Evolutionary conservation across 2,113 vertebrate genomes (phyloP).

Genomic region (Hydropotes inermis): DNA sequence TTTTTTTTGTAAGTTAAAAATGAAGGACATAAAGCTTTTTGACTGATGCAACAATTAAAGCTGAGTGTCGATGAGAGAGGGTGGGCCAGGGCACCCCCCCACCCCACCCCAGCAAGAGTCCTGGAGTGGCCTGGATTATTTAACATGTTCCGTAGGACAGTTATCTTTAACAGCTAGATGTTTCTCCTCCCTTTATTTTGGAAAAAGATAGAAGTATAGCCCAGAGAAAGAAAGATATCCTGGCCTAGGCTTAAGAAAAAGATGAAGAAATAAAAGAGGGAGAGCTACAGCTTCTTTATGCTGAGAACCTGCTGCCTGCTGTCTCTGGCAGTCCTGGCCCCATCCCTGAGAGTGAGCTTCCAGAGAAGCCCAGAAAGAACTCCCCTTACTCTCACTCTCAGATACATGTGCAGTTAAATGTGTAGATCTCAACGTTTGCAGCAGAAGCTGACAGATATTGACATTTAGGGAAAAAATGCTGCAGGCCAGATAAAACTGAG

Average conservation of each 20-base stretch:
- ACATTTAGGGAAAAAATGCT: conserved; percentile 31
- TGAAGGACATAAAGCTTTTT: not conserved
- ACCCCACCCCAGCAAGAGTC: not conserved
- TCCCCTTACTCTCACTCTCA: not conserved
- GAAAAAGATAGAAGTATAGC: not conserved
- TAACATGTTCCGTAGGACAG: not conserved
- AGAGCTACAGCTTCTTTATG: not conserved
- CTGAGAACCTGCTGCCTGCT: not conserved
- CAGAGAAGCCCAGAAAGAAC: not conserved
- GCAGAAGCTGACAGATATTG: conserved; percentile 8
- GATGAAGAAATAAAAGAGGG: not conserved
- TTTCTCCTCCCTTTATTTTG: not conserved
- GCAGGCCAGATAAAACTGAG: conserved; percentile 28
- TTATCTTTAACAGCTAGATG: not conserved
- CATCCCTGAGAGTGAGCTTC: not conserved
- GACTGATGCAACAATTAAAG: not conserved
- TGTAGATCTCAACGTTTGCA: not conserved
- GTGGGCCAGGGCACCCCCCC: too few relatives aligned
- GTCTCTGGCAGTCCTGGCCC: not conserved
- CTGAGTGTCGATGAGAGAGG: not conserved
- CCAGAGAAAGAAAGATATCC: not conserved
- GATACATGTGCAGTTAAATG: not conserved
- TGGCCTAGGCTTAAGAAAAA: not conserved
- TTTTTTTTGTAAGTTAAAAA: not conserved
- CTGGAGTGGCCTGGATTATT: not conserved